Evolutionary conservation across 2,888 invertebrate species (phyloP).

Genomic region (Ceramica pisi): DNA sequence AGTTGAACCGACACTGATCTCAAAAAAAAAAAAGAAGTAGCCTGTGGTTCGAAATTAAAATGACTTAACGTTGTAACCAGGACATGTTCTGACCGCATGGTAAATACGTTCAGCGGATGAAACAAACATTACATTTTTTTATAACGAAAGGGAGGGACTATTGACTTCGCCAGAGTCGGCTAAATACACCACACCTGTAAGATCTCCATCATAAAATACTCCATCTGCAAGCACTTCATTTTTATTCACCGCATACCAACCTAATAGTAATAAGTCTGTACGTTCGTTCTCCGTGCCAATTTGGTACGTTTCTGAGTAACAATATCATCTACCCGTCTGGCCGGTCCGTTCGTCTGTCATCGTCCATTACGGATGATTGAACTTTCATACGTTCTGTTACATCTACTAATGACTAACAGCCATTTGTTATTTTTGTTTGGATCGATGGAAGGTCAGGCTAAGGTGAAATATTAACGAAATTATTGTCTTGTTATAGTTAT

Average conservation of each 20-base stretch:
- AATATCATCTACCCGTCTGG: slow-evolving; percentile 42
- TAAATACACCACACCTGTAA: slow-evolving; percentile 12
- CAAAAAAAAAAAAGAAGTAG: no score
- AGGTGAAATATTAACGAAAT: slow-evolving; percentile 23
- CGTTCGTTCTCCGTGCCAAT: slow-evolving; percentile 47
- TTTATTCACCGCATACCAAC: slow-evolving; percentile 30
- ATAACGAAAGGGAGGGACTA: slow-evolving; percentile 5
- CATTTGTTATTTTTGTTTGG: slow-evolving; percentile 55
- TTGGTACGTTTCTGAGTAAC: slow-evolving; percentile 52
- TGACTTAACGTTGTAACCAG: no score
- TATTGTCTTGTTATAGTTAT: slow-evolving; percentile 31
- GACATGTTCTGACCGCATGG: no score
- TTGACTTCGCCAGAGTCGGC: background rate
- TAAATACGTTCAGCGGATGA: no score
- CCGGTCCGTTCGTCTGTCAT: slow-evolving; percentile 49
- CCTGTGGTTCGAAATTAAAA: no score
- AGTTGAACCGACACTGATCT: no score
- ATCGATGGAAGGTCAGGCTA: slow-evolving; percentile 44
- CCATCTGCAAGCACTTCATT: slow-evolving; percentile 6
- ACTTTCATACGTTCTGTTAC: slow-evolving; percentile 59
- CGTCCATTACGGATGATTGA: slow-evolving; percentile 59
- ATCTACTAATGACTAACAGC: slow-evolving; percentile 54
- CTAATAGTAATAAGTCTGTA: slow-evolving; percentile 26
- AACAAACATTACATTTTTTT: no score
- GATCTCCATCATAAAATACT: slow-evolving; percentile 15